Evolutionary conservation across 1,140 invertebrate species (phyloP).

Genomic region (Chelonus insularis): DNA sequence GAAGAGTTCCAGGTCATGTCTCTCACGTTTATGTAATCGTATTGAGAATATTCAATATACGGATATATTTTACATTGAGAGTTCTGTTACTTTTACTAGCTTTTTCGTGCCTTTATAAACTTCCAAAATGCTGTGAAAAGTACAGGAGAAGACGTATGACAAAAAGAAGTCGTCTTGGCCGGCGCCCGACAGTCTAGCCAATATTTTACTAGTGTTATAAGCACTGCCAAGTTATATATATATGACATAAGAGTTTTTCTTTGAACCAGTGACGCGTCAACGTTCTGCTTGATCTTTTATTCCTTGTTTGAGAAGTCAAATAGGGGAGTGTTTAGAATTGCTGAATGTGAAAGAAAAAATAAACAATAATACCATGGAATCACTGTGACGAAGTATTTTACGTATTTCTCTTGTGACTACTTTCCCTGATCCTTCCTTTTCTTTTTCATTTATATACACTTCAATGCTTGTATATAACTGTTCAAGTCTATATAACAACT

Average conservation of each 20-base stretch:
- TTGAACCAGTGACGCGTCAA: conserved; percentile 4
- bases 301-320: not conserved
- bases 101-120: not conserved
- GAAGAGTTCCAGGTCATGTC: conserved; percentile 2
- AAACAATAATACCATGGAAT: not conserved
- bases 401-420: too few relatives aligned
- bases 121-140: not conserved
- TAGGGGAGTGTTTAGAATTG: too few relatives aligned
- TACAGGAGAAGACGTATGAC: not conserved
- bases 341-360: not conserved
- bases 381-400: too few relatives aligned
- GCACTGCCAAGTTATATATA: conserved; percentile 10
- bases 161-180: not conserved
- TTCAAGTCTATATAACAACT: too few relatives aligned
- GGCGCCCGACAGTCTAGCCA: conserved; percentile 46
- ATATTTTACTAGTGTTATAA: conserved; percentile 42
- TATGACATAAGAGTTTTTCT: conserved; percentile 6
- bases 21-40: not conserved
- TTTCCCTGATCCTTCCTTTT: too few relatives aligned
- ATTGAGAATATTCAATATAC: not conserved
- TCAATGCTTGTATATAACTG: too few relatives aligned
- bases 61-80: not conserved
- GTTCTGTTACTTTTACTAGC: not conserved
- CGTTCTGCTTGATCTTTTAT: not conserved
- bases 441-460: too few relatives aligned